Base-by-base conservation (phyloP, 2,888 invertebrate species). In the Sesia bembeciformis region DNA sequence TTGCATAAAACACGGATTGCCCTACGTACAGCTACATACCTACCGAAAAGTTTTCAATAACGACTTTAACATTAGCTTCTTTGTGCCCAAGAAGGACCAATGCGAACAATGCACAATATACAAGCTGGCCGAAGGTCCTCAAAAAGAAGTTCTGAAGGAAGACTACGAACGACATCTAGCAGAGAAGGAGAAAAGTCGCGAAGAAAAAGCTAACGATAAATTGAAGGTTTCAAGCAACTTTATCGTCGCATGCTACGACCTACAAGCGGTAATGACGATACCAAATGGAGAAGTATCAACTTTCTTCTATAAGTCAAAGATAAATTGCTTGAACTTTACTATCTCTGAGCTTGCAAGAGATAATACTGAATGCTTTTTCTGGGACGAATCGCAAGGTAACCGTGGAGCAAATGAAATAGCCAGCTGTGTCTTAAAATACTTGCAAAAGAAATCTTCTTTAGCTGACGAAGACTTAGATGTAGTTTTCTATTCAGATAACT, bases 401-500 rank as follows among this genome's bases (percentile, higher is more conserved):
- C 52, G 58, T 40, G 60, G 61, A 54, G 58, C 53, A 23, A 61
- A 60, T 8, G 49, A 49, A n/a, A 61, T 61, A 50, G 58, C 56
- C n/a, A 53, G 53, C 6, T 57, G 58, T 54, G 51, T 58, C 38
- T 49, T 49, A n/a, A 40, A 54, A 41, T 55, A 52, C 51, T 50
- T 58, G 40, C 42, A 57, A 50, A 49, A 52, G 39, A 51, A 43
- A 39, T 50, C 49, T 4, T 7, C 8, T 42, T 40, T 42, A 43
- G n/a, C 4, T 49, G 40, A 49, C 23, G 23, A 50, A 51, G 49
- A 54, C 38, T 8, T 52, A 5, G 52, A 57, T n/a, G 23, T 55
- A 8, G 42, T 53, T 23, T 57, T 57, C 40, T 57, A 54, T 43
- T 54, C 54, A 4, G 54, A 57, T 38, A 57, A 53, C 39, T 57